These are phyloP conservation scores for Caloenas nicobarica DNA, from an alignment of 2,113 vertebrate genomes.

Conservation along the genomic window DNA sequence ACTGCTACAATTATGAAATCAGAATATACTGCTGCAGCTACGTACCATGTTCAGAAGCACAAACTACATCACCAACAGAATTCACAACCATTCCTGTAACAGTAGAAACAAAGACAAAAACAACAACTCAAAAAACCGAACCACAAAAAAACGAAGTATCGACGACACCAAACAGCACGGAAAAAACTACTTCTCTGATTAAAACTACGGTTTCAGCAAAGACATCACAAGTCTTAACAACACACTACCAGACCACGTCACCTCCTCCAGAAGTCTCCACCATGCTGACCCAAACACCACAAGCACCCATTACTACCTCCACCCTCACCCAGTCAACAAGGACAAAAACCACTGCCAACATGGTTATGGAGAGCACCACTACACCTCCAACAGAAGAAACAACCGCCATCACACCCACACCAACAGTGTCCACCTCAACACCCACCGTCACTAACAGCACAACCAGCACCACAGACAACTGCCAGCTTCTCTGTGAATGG, in stretches of 20 bases:
- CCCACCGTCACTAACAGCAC: too few relatives aligned
- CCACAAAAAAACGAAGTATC: accelerated
- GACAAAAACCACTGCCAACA: accelerated
- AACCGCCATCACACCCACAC: too few relatives aligned
- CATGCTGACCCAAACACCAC: accelerated
- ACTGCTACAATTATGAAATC: constrained; percentile 73
- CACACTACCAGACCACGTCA: accelerated
- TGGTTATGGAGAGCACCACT: accelerated
- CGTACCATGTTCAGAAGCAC: constrained; percentile 25
- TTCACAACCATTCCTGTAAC: background rate
- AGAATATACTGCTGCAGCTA: constrained; percentile 69
- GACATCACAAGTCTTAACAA: background rate
- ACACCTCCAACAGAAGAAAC: accelerated
- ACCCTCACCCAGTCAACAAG: accelerated
- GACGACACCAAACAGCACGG: accelerated
- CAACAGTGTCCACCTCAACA: background rate
- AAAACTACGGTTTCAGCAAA: accelerated
- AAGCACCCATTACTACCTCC: accelerated
- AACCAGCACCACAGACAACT: too few relatives aligned
- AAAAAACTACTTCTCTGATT: accelerated
- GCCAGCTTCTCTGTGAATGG: too few relatives aligned
- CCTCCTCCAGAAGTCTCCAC: accelerated
- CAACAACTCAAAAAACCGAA: background rate
- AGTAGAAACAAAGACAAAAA: accelerated
- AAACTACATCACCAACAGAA: background rate